Percentiles rank a stretch among this genome's conserved stretches.
phyloP scores from a whole-genome alignment of 2,113 vertebrate species.

The Sylvilagus bachmani region DNA sequence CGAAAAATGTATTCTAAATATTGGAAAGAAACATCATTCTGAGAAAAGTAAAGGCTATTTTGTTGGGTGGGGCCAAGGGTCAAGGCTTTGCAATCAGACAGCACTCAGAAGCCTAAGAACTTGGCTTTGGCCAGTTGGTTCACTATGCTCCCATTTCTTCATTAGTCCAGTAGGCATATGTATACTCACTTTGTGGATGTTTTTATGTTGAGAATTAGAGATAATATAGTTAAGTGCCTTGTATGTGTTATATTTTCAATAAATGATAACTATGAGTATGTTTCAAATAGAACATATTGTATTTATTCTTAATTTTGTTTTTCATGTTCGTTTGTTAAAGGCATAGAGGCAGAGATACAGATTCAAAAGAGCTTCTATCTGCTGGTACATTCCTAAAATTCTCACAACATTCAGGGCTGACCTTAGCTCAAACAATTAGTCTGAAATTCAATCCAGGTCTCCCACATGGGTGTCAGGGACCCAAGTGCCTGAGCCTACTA shows the following conservation, averaged over 20 bases:
- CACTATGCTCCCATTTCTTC: not conserved
- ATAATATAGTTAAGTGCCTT: not conserved
- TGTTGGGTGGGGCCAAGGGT: fast-evolving
- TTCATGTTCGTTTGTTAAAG: too few species aligned
- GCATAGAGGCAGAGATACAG: too few species aligned
- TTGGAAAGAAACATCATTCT: not conserved
- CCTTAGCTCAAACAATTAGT: too few species aligned
- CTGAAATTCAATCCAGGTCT: too few species aligned
- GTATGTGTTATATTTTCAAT: not conserved
- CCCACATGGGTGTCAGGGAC: too few species aligned
- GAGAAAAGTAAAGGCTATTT: not conserved
- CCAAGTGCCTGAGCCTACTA: too few species aligned
- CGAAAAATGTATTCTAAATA: not conserved
- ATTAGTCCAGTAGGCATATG: not conserved
- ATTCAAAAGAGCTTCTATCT: too few species aligned
- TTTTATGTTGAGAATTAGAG: not conserved
- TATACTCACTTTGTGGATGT: not conserved
- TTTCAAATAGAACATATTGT: not conserved
- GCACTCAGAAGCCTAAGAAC: not conserved
- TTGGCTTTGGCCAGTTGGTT: not conserved
- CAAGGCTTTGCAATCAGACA: not conserved
- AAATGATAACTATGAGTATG: not conserved
- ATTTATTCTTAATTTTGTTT: too few species aligned
- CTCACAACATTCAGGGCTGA: too few species aligned
- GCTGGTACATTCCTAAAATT: too few species aligned